phyloP scores from a whole-genome alignment of 2,797 vertebrate species.

The Siniperca scherzeri region DNA sequence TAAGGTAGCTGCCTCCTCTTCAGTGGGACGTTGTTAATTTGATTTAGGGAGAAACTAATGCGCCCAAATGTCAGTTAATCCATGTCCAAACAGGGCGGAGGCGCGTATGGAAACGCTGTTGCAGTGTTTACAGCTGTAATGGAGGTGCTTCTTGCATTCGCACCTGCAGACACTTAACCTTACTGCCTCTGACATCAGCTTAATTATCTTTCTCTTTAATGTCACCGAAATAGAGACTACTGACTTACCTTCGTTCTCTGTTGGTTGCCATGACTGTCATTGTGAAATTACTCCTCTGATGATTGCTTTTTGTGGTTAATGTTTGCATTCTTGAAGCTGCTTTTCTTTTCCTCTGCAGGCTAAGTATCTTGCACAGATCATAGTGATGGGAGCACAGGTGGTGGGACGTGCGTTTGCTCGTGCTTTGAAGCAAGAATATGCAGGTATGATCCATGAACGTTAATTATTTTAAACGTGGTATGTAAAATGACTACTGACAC shows the following conservation, averaged over 20 bases:
- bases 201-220: not conserved
- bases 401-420: slow-evolving; percentile 95
- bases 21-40: not conserved
- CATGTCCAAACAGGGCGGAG: not conserved
- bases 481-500: not conserved
- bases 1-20: not conserved
- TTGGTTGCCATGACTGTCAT: rapidly evolving
- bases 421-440: slow-evolving; percentile 93
- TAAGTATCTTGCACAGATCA: slow-evolving; percentile 95
- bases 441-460: slow-evolving; percentile 83
- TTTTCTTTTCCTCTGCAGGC: slow-evolving; percentile 83
- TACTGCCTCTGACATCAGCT: not conserved
- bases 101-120: not conserved
- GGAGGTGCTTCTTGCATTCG: not conserved
- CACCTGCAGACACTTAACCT: not conserved
- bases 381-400: slow-evolving; percentile 96
- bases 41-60: not conserved
- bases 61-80: rapidly evolving
- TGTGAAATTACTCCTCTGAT: not conserved
- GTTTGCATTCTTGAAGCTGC: not conserved
- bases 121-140: not conserved
- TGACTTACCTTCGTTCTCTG: not conserved
- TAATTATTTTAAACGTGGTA: not conserved
- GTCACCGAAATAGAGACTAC: not conserved
- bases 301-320: not conserved